These are phyloP conservation scores for Calephelis perditalis DNA, from an alignment of 2,888 invertebrate genomes.

Conservation along the genomic window DNA sequence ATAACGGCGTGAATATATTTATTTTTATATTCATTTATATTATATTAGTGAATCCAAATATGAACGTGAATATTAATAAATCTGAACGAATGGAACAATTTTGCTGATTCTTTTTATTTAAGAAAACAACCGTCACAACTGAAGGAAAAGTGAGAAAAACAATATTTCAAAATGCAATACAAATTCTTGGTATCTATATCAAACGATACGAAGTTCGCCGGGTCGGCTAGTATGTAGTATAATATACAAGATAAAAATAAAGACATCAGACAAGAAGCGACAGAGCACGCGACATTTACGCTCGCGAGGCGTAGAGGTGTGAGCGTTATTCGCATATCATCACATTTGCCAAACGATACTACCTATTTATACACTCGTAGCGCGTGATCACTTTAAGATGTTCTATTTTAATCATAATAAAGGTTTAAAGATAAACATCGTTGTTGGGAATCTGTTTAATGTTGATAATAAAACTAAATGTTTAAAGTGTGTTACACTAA, in stretches of 20 bases:
- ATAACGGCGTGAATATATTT: too few relatives aligned
- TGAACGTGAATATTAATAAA: too few relatives aligned
- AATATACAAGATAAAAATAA: constrained; percentile 38
- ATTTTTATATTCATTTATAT: too few relatives aligned
- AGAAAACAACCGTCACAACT: too few relatives aligned
- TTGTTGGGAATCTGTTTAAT: constrained; percentile 24
- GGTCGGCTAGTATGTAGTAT: too few relatives aligned
- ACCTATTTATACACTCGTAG: constrained; percentile 53
- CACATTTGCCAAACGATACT: constrained; percentile 69
- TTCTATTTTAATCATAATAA: constrained; percentile 60
- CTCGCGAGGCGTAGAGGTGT: constrained; percentile 38
- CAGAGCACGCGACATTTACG: constrained; percentile 53
- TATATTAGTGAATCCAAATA: too few relatives aligned
- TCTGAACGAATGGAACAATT: too few relatives aligned
- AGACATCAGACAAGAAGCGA: constrained; percentile 30
- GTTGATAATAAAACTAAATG: constrained; percentile 14
- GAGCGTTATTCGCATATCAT: constrained; percentile 38
- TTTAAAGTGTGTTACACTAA: constrained; percentile 5
- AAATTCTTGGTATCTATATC: too few relatives aligned
- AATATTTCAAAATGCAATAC: too few relatives aligned
- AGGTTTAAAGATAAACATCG: constrained; percentile 35
- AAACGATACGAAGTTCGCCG: too few relatives aligned
- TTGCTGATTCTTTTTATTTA: too few relatives aligned
- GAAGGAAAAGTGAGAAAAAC: too few relatives aligned
- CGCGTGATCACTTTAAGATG: constrained; percentile 65